Conservation (phyloP, 2,797 vertebrate genomes). For the Cirrhinus molitorella region DNA sequence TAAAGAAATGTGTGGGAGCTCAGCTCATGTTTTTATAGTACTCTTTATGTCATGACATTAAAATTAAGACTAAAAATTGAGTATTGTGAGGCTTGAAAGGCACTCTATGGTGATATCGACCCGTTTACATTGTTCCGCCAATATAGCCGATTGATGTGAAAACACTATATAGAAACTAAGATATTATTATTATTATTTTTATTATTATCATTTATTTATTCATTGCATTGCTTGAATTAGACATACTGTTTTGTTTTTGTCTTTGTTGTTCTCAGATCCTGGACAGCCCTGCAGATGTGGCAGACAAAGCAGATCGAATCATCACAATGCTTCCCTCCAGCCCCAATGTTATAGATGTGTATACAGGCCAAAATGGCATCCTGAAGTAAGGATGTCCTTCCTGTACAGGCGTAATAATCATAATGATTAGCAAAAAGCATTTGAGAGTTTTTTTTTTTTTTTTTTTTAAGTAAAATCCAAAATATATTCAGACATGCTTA, state of each 20-base stretch:
- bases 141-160: too few relatives aligned
- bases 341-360: constrained; percentile 91
- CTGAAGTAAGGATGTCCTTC: constrained; percentile 81
- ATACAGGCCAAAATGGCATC: constrained; percentile 93
- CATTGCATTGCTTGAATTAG: neutral
- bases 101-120: too few relatives aligned
- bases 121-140: too few relatives aligned
- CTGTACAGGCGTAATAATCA: neutral
- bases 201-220: too few relatives aligned
- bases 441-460: too few relatives aligned
- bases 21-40: too few relatives aligned
- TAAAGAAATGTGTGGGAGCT: too few relatives aligned
- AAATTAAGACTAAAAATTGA: too few relatives aligned
- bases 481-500: neutral
- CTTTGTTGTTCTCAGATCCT: constrained; percentile 82
- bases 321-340: constrained; percentile 98
- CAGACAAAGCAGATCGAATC: constrained; percentile 95
- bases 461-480: neutral
- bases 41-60: too few relatives aligned
- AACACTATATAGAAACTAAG: neutral
- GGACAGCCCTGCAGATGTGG: constrained; percentile 94
- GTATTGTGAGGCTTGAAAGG: too few relatives aligned
- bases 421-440: neutral
- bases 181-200: too few relatives aligned
- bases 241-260: too few relatives aligned